A percentile compares a stretch with the other conserved stretches of the same genome.
phyloP scores from a whole-genome alignment of 2,113 vertebrate species.

The Rissa tridactyla region DNA sequence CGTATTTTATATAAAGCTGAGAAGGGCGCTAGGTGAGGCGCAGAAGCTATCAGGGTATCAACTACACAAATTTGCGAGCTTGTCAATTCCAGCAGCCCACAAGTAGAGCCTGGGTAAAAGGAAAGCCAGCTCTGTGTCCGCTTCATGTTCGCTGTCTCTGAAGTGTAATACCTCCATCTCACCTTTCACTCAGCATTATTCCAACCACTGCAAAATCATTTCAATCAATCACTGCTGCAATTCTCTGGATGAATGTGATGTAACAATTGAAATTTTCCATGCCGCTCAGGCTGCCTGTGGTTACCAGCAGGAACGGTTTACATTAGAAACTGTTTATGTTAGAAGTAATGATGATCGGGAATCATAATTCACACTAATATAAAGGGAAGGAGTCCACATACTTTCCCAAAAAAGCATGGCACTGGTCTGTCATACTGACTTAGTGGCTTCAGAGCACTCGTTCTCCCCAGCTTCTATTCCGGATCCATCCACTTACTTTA shows the following conservation, averaged over 20 bases:
- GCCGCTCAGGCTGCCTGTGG: not conserved
- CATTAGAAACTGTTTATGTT: conserved; percentile 46
- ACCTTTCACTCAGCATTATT: not conserved
- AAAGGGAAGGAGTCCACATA: not conserved
- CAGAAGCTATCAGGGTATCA: not conserved
- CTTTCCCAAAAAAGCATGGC: not conserved
- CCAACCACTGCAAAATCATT: not conserved
- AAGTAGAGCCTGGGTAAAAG: not conserved
- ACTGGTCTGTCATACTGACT: not conserved
- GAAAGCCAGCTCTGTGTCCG: not conserved
- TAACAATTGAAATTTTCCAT: conserved; percentile 42
- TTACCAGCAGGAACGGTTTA: conserved; percentile 29
- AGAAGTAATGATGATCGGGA: not conserved
- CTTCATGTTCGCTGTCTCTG: not conserved
- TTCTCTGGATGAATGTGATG: not conserved
- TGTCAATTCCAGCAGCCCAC: not conserved
- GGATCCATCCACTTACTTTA: not conserved
- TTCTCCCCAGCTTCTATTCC: not conserved
- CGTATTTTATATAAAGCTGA: not conserved
- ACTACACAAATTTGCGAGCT: not conserved
- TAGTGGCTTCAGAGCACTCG: not conserved
- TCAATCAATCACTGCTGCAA: not conserved
- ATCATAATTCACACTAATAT: conserved; percentile 12
- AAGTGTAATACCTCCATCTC: not conserved
- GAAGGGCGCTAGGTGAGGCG: not conserved